Percentiles rank a stretch among this genome's conserved stretches.
These are phyloP conservation scores for Sinhomidia bicolor DNA, from an alignment of 2,888 invertebrate genomes.

Conservation along the genomic window DNA sequence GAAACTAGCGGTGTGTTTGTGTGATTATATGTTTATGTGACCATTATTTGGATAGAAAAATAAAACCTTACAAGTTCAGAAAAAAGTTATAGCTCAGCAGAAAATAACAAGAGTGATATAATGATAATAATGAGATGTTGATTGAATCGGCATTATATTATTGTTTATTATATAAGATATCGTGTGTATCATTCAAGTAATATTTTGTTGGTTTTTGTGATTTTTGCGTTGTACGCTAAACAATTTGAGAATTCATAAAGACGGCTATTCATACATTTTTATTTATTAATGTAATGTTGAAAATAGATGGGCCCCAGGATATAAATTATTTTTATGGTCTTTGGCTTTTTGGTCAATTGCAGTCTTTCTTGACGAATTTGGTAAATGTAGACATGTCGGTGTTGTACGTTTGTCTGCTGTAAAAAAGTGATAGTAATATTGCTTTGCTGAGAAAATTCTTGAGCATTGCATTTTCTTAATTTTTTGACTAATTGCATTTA, in stretches of 20 bases:
- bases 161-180: background rate
- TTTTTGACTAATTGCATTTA: conserved; percentile 40
- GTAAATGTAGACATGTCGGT: background rate
- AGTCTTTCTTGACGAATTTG: background rate
- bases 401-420: background rate
- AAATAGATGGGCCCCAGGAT: background rate
- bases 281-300: background rate
- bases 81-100: background rate
- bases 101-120: background rate
- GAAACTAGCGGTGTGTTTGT: no score
- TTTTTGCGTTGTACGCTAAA: background rate
- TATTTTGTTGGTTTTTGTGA: no score
- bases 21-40: no score
- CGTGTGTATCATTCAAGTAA: no score
- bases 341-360: background rate
- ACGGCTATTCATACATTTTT: background rate
- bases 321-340: background rate
- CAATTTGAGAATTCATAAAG: background rate
- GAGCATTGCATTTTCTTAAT: background rate
- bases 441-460: background rate
- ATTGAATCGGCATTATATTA: background rate
- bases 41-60: no score
- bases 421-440: background rate
- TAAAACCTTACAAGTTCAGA: no score
- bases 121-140: background rate